A percentile compares a stretch with the other conserved stretches of the same genome.
phyloP scores from a whole-genome alignment of 2,888 invertebrate species.

The Chymomyza fuscimana region DNA sequence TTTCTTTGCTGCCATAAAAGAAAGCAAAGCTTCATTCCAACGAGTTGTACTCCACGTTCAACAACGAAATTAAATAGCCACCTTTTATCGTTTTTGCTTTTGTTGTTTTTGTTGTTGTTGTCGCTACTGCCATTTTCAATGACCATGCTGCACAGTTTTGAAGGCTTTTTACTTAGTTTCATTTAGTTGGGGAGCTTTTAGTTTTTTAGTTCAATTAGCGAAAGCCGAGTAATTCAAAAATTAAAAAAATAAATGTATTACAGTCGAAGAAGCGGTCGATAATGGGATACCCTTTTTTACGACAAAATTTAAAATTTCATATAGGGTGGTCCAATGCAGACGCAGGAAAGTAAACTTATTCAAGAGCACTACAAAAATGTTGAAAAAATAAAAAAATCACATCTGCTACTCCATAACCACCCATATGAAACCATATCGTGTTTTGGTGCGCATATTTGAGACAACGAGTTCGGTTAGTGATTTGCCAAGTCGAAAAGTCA shows the following conservation, averaged over 20 bases:
- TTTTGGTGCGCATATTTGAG: no score
- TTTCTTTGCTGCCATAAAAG: constrained; percentile 39
- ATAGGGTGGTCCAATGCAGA: no score
- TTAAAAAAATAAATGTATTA: neutral
- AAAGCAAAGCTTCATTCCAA: constrained; percentile 34
- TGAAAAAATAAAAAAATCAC: no score
- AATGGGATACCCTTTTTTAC: no score
- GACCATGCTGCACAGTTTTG: constrained; percentile 14
- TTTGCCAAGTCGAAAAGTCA: no score
- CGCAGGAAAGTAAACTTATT: no score
- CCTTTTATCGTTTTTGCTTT: constrained; percentile 39
- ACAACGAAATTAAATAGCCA: constrained; percentile 63
- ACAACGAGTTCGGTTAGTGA: no score
- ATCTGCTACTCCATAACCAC: no score
- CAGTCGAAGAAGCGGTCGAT: no score
- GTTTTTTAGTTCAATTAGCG: constrained; percentile 68
- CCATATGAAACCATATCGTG: no score
- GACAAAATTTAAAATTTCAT: no score
- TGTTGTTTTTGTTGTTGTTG: neutral
- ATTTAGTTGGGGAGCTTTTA: constrained; percentile 43
- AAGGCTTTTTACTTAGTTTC: constrained; percentile 62
- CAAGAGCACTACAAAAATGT: no score
- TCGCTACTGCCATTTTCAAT: neutral
- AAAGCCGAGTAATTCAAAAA: constrained; percentile 43
- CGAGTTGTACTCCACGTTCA: constrained; percentile 52